Percentiles rank a stretch among this genome's conserved stretches.
Evolutionary conservation across 2,888 invertebrate genomes (phyloP).

Genomic region (Poecilus cupreus): DNA sequence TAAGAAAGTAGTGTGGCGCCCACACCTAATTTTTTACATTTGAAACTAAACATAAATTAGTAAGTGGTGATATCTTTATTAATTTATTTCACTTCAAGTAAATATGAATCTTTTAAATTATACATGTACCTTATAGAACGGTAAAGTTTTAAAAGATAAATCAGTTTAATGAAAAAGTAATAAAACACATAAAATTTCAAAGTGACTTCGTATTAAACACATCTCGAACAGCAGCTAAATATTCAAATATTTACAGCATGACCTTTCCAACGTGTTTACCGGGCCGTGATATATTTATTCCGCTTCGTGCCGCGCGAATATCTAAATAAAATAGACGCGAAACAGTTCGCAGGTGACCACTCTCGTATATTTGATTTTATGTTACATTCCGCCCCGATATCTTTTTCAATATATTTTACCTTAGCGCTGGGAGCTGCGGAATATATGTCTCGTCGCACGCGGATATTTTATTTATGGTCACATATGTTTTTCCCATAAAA

Average conservation of each 20-base stretch:
- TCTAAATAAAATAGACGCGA: constrained; percentile 49
- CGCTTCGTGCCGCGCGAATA: background rate
- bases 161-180: background rate
- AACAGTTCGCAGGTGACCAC: constrained; percentile 52
- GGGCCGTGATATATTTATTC: constrained; percentile 18
- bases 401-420: constrained; percentile 53
- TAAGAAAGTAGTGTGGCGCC: too few species aligned
- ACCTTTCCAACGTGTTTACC: background rate
- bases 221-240: background rate
- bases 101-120: background rate
- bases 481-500: constrained; percentile 39
- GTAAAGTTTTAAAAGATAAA: background rate
- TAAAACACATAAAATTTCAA: constrained; percentile 10
- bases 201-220: background rate
- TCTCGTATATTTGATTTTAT: constrained; percentile 54
- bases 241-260: constrained; percentile 17
- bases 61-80: too few species aligned
- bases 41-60: too few species aligned
- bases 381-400: constrained; percentile 32
- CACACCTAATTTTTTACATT: too few species aligned
- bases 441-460: constrained; percentile 2
- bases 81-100: background rate
- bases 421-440: background rate
- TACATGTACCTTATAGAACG: background rate
- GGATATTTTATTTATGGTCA: constrained; percentile 40